Evolutionary conservation across 2,113 vertebrate genomes (phyloP), one percentile per base, ranked within the genome.

Genomic region (Ursus arctos): DNA sequence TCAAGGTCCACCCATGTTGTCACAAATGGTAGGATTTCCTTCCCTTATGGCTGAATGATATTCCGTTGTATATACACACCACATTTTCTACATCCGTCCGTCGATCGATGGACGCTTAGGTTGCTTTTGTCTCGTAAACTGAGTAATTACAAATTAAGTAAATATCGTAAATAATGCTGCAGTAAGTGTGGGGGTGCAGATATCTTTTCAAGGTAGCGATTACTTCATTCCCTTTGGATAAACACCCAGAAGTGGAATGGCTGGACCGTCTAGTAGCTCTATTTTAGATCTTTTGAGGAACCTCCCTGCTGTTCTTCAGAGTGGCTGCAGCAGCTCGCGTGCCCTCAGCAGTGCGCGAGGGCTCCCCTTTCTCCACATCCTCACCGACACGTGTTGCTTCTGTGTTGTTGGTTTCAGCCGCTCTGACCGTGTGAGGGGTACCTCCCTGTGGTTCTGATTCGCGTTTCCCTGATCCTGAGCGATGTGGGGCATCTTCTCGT

Each of bases 401-500:
- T 19, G 2, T 47, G 3, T 6, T 47, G 33, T 10, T 4, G 76
- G 18, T 31, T 4, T 10, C 1, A 3, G 47, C 2, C 10, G 1
- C 11, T 22, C 76, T 11, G 1, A 15, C 24, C 4, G 4, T 21
- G n/a, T 2, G 59, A 40, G 24, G 26, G 24, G 1, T 0, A 7
- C 11, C 12, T 55, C 89, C 4, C 0, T 6, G 28, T 18, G 26
- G 53, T 47, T 19, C 59, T 2, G 79, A 16, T 21, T 5, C 14
- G 51, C 26, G 2, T 43, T 9, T 55, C 61, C 81, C 28, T 8
- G 36, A n/a, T 2, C 18, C 3, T 7, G 4, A 7, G 57, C 19
- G 31, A 13, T 6, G 8, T 0, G 5, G 79, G 14, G 4, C 2
- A 18, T 14, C 28, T 71, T 28, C 16, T 1, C 53, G 0, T 0